Percentiles rank a stretch among this genome's conserved stretches.
Conservation (phyloP, 92 coral and sea anemone genomes). For the Parazoanthus swiftii region DNA sequence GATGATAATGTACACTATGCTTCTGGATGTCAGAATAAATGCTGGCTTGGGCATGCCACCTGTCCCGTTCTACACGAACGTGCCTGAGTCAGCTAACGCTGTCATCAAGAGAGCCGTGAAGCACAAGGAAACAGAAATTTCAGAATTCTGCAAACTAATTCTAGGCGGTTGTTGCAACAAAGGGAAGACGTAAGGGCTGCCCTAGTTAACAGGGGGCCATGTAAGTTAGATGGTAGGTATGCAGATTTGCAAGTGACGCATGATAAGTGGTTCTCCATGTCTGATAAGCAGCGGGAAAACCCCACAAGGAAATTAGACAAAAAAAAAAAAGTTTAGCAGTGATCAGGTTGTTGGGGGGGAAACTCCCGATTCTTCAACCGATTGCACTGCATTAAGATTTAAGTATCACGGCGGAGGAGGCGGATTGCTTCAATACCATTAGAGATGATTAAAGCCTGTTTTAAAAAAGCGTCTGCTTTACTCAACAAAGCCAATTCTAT, state of each 20-base stretch:
- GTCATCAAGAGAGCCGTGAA: slow-evolving; percentile 32
- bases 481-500: slow-evolving; percentile 33
- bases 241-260: slow-evolving; percentile 5
- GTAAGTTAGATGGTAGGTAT: background rate
- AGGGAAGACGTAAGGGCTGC: slow-evolving; percentile 14
- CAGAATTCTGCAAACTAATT: slow-evolving; percentile 8
- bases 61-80: slow-evolving; percentile 24
- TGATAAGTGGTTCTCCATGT: slow-evolving; percentile 21
- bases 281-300: slow-evolving; percentile 2
- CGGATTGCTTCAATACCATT: slow-evolving; percentile 19
- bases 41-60: slow-evolving; percentile 46
- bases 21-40: background rate
- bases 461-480: slow-evolving; percentile 48
- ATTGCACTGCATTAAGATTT: slow-evolving; percentile 9
- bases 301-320: slow-evolving; percentile 6
- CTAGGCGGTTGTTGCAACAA: background rate
- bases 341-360: no score
- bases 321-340: no score
- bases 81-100: slow-evolving; percentile 39
- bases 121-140: slow-evolving; percentile 15
- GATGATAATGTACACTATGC: slow-evolving; percentile 34
- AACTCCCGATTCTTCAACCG: slow-evolving; percentile 1
- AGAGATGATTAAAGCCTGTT: slow-evolving; percentile 12
- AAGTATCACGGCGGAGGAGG: no score
- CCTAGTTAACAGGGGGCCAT: slow-evolving; percentile 5